These are phyloP conservation scores for Hanleya hanleyi DNA, from an alignment of 2,888 invertebrate species.

Conservation along the genomic window DNA sequence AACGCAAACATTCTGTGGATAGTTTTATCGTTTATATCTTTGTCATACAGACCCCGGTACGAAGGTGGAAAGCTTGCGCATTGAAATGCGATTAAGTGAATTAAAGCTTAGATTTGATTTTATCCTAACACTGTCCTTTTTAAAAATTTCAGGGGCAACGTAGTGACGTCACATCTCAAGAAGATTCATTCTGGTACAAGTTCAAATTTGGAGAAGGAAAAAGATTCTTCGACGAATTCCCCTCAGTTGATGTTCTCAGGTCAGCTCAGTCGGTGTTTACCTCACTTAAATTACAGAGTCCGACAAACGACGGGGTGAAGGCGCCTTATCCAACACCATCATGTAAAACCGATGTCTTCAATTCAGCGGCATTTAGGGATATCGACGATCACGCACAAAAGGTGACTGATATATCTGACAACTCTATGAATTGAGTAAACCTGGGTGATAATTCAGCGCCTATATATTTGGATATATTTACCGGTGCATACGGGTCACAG, in stretches of 20 bases:
- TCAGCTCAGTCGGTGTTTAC: background rate
- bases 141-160: no score
- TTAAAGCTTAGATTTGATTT: no score
- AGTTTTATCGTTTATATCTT: no score
- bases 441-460: background rate
- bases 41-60: no score
- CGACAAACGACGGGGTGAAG: background rate
- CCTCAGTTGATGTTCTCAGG: background rate
- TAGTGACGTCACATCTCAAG: no score
- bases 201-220: background rate
- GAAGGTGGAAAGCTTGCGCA: no score
- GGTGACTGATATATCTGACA: background rate
- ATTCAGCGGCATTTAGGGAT: background rate
- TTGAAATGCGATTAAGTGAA: no score
- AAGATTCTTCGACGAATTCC: background rate
- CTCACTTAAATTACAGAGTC: background rate
- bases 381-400: constrained; percentile 13
- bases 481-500: no score
- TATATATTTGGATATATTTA: background rate
- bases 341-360: constrained; percentile 10
- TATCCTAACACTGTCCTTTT: no score
- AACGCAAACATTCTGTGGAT: no score
- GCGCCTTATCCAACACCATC: constrained; percentile 5
- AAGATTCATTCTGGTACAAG: background rate
- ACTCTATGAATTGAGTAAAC: background rate